Base-by-base conservation (phyloP, 2,797 vertebrate genomes). In the Danio kyathit region DNA sequence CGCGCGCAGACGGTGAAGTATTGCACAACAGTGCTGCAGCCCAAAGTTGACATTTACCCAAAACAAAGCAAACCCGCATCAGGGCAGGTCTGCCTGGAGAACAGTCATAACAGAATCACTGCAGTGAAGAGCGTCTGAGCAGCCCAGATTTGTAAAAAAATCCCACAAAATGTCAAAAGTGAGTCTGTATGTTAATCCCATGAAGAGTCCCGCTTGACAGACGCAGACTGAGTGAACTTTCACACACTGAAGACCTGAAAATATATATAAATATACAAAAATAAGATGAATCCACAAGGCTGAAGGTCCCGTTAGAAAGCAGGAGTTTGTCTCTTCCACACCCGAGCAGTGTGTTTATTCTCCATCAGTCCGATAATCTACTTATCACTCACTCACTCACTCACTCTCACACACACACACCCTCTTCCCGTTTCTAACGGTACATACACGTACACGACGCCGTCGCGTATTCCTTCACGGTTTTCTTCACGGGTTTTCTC, bases 21-120 rank as follows among this genome's bases (percentile, higher is more conserved):
- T 80, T 80, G 69, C 78, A 54, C 78, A 80, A 80, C 14, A 56
- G 10, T 11, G 3, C 2, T 79, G 64, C 51, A 44, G 56, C 43
- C 11, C 41, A 16, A 77, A 59, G 40, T 2, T 40, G 49, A 54
- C 77, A 38, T 71, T 19, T 65, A 77, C n/a, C 13, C 2, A 75
- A 14, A 75, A 6, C 2, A 64, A 75, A 49, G 29, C 41, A 13
- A 65, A 46, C 48, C 69, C n/a, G 69, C 67, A 51, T 52, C 65
- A 5, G 52, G 5, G 5, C 16, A 8, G 46, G 49, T 11, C 49
- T 52, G 11, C 29, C 29, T 3, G 29, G 29, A 29, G 29, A 29
- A 3, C 3, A 29, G 29, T 29, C 3, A 29, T 29, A 64, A 29
- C 13, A 5, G 0, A 38, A 7, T 6, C 12, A n/a, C 9, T 19